phyloP scores from a whole-genome alignment of 1,140 invertebrate genomes.

The Drosophila leontia region DNA sequence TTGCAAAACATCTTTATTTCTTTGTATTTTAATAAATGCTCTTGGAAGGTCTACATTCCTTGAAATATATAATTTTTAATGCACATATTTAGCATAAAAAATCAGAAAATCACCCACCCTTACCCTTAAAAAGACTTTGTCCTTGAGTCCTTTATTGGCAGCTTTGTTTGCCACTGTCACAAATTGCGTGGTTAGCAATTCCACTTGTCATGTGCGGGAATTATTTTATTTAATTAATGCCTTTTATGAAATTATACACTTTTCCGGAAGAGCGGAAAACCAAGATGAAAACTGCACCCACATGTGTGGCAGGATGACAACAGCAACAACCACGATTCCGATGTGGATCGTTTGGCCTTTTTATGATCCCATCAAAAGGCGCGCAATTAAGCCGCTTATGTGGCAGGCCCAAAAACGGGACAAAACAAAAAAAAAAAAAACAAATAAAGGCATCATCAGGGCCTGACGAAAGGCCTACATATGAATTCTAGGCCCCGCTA shows the following conservation, averaged over 20 bases:
- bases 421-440: slow-evolving; percentile 25
- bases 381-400: slow-evolving; percentile 73
- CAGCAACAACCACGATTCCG: slow-evolving; percentile 17
- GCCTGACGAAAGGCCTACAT: slow-evolving; percentile 1
- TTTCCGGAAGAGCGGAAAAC: slow-evolving; percentile 9
- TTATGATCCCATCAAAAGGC: slow-evolving; percentile 71
- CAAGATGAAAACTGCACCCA: slow-evolving; percentile 18
- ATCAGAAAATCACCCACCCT: no score
- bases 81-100: background rate
- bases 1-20: background rate
- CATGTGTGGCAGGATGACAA: slow-evolving; percentile 30
- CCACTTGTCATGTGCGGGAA: slow-evolving; percentile 29
- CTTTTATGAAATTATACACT: slow-evolving; percentile 49
- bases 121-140: no score
- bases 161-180: slow-evolving; percentile 20
- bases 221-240: slow-evolving; percentile 65
- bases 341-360: slow-evolving; percentile 52
- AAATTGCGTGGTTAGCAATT: slow-evolving; percentile 54
- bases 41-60: background rate
- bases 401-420: slow-evolving; percentile 21
- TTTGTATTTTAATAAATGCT: background rate
- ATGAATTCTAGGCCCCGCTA: slow-evolving; percentile 36
- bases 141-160: slow-evolving; percentile 8
- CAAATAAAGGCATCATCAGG: slow-evolving; percentile 7
- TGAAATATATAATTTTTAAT: background rate